Evolutionary conservation across 92 coral and sea anemone genomes (phyloP), one percentile per base, ranked within the genome.

Genomic region (Hydrozoanthus gracilis): DNA sequence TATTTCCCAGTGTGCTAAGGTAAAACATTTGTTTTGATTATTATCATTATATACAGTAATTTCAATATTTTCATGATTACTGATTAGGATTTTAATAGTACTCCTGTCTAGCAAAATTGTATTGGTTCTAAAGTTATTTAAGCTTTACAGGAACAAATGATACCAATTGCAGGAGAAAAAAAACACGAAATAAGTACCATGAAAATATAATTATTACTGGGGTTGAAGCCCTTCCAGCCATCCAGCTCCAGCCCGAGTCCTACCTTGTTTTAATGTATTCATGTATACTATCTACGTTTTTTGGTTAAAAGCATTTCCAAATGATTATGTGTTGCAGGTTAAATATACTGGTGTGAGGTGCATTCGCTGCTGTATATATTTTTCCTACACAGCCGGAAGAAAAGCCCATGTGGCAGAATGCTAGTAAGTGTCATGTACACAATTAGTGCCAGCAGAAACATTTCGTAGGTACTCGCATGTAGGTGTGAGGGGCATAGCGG

Each of bases 351-450:
- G 12, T 62, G 68, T 62, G 68, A 62, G 68, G 68, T 62, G 68
- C 68, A 62, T 62, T 18, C 68, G 7, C 68, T 62, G 68, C 68
- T 62, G 68, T 62, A 62, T 18, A 1, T 62, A 62, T 62, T 62
- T 62, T 62, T 62, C 68, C 68, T 0, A 62, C 68, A 15, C 39
- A 2, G 39, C 17, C 7, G 68, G 68, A 62, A 62, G 0, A 62
- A 62, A 62, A 62, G 68, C 68, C 68, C 68, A 62, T 62, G 68
- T 62, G 68, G 68, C 68, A 8, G 68, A 62, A 62, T 8, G 68
- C 68, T 7, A 62, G 68, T 62, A 62, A 62, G 68, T 62, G 68
- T 15, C 68, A 62, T 62, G 7, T 7, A 62, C 68, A 62, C 68
- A 62, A 18, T 62, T 18, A 62, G 68, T 62, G 68, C 68, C 68